phyloP scores from a whole-genome alignment of 2,888 invertebrate species.

The Thalpophila matura region DNA sequence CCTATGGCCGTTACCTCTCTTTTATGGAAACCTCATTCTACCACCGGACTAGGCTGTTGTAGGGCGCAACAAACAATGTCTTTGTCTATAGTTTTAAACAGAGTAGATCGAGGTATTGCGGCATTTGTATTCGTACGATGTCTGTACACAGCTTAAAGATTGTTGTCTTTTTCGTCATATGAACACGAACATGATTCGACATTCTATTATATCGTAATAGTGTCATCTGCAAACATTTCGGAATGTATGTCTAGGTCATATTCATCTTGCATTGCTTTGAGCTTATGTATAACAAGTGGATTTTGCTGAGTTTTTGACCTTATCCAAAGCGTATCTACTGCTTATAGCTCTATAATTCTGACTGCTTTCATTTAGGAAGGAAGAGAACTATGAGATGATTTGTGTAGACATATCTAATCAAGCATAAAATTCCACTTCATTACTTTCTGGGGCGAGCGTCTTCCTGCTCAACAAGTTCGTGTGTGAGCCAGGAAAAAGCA shows the following conservation, averaged over 20 bases:
- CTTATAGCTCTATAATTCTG: background rate
- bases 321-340: background rate
- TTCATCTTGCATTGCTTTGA: constrained; percentile 17
- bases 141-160: constrained; percentile 7
- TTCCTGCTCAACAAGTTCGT: constrained; percentile 45
- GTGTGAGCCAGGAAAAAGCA: constrained; percentile 39
- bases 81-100: no score
- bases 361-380: constrained; percentile 1
- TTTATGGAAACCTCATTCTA: background rate
- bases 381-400: constrained; percentile 4
- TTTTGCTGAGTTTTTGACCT: background rate
- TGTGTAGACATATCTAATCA: constrained; percentile 19
- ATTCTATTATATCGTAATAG: constrained; percentile 43
- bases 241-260: constrained; percentile 63
- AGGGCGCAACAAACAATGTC: background rate
- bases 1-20: no score
- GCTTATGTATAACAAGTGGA: background rate
- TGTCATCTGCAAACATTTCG: constrained; percentile 55
- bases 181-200: constrained; percentile 37
- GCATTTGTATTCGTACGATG: no score
- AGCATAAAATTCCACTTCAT: constrained; percentile 44
- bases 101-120: no score
- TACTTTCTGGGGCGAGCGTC: constrained; percentile 26
- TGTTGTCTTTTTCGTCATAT: constrained; percentile 52
- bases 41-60: background rate